Percentiles rank a stretch among this genome's conserved stretches.
These are phyloP conservation scores for Bathynomus jamesi DNA, from an alignment of 1,140 invertebrate species.

Conservation along the genomic window DNA sequence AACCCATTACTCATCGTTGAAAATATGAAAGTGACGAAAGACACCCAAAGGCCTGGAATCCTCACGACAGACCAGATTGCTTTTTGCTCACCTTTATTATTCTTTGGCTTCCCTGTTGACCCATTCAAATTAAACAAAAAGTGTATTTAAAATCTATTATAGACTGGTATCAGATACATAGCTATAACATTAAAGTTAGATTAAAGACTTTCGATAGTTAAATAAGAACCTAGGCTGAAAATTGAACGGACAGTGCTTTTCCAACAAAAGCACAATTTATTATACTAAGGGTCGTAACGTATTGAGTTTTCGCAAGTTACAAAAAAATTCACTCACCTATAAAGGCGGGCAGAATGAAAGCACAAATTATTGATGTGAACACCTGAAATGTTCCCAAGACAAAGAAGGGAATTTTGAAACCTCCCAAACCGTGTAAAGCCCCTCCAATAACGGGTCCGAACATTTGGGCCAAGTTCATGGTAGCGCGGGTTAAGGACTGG, in stretches of 20 bases:
- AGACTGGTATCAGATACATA: too few relatives aligned
- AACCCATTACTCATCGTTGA: constrained; percentile 42
- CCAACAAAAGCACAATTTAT: not conserved
- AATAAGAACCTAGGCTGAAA: too few relatives aligned
- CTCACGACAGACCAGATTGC: constrained; percentile 33
- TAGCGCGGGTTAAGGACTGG: constrained; percentile 39
- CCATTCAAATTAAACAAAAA: too few relatives aligned
- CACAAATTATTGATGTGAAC: constrained; percentile 1
- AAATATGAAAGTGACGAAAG: constrained; percentile 41
- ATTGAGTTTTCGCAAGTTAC: not conserved
- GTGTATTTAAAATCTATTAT: too few relatives aligned
- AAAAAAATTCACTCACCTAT: not conserved
- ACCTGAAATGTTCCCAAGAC: constrained; percentile 37
- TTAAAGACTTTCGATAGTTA: too few relatives aligned
- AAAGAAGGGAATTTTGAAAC: constrained; percentile 39
- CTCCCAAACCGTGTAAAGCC: constrained; percentile 37
- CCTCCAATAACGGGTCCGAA: constrained; percentile 39
- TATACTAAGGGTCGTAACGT: not conserved
- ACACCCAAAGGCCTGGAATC: constrained; percentile 39
- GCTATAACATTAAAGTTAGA: too few relatives aligned
- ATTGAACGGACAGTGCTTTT: too few relatives aligned
- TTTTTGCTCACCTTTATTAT: not conserved
- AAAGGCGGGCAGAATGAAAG: not conserved
- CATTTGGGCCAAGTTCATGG: constrained; percentile 41
- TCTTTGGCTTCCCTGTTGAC: too few relatives aligned